Percentiles rank a stretch among this genome's conserved stretches.
Evolutionary conservation across 2,888 invertebrate genomes (phyloP).

Genomic region (Drosophila borborema): DNA sequence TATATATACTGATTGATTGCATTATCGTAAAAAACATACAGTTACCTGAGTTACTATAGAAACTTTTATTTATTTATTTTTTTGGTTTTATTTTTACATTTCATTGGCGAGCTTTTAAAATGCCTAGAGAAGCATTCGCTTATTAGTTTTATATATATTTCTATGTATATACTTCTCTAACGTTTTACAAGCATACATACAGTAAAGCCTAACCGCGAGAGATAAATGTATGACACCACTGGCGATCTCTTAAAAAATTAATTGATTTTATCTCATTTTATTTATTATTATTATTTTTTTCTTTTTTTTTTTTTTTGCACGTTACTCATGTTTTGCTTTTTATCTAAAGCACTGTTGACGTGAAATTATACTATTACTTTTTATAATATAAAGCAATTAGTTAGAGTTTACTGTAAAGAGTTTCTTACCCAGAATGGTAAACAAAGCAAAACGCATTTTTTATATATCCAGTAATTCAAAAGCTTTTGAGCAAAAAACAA

Average conservation of each 20-base stretch:
- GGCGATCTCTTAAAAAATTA: no score
- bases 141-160: background rate
- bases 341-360: no score
- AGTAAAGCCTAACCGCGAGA: background rate
- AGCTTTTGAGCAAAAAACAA: conserved; percentile 24
- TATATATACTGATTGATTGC: background rate
- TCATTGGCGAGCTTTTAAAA: background rate
- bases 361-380: no score
- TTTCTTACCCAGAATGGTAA: conserved; percentile 70
- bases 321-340: no score
- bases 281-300: no score
- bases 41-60: background rate
- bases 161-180: background rate
- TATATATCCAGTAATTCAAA: conserved; percentile 48
- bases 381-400: background rate
- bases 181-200: background rate
- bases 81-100: background rate
- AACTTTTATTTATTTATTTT: no score
- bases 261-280: no score
- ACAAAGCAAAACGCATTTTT: conserved; percentile 81
- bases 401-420: background rate
- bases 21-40: background rate
- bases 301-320: no score
- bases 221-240: no score
- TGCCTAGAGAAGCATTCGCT: background rate